These are phyloP conservation scores for Teleopsis dalmanni DNA, from an alignment of 1,140 invertebrate genomes.

Conservation along the genomic window DNA sequence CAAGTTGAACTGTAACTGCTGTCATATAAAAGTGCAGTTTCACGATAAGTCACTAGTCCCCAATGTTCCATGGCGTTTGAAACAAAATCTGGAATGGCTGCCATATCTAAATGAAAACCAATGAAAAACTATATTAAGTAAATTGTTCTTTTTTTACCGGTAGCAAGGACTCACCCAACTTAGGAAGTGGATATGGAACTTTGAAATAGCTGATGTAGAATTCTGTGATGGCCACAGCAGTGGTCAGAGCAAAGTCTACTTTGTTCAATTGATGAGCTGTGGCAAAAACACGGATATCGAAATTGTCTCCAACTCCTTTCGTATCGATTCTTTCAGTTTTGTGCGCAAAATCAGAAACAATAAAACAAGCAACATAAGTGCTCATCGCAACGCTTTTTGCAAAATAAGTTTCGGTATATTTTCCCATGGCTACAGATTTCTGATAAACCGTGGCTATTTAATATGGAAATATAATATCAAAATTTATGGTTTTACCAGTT, in stretches of 20 bases:
- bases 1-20: slow-evolving; percentile 55
- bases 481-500: slow-evolving; percentile 22
- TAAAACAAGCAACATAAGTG: slow-evolving; percentile 84
- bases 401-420: slow-evolving; percentile 51
- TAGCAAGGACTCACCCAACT: slow-evolving; percentile 51
- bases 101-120: slow-evolving; percentile 62
- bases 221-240: slow-evolving; percentile 72
- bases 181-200: slow-evolving; percentile 78
- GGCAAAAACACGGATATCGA: slow-evolving; percentile 65
- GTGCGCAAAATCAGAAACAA: slow-evolving; percentile 78
- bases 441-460: no score
- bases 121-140: not conserved
- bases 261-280: slow-evolving; percentile 66
- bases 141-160: not conserved
- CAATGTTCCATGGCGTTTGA: slow-evolving; percentile 95
- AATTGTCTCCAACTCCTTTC: slow-evolving; percentile 48
- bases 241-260: slow-evolving; percentile 67
- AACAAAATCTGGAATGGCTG: slow-evolving; percentile 88
- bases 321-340: slow-evolving; percentile 50
- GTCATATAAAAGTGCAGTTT: slow-evolving; percentile 74
- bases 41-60: slow-evolving; percentile 77
- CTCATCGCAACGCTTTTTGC: slow-evolving; percentile 83
- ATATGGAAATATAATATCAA: no score
- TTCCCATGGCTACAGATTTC: slow-evolving; percentile 20
- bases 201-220: slow-evolving; percentile 83